A percentile compares a stretch with the other conserved stretches of the same genome.
Evolutionary conservation across 1,140 invertebrate species (phyloP).

Genomic region (Microplitis mediator): DNA sequence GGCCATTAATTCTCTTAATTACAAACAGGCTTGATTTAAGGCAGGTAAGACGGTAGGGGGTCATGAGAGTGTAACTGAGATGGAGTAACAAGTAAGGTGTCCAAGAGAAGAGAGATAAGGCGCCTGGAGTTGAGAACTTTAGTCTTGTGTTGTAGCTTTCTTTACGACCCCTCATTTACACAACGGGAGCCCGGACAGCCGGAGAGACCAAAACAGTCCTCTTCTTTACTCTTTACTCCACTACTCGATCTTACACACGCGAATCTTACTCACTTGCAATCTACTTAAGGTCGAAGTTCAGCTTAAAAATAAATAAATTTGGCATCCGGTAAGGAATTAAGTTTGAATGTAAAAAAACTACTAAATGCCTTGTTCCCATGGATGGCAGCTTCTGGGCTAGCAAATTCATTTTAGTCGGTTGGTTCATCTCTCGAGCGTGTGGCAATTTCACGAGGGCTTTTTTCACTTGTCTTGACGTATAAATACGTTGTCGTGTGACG

Average conservation of each 20-base stretch:
- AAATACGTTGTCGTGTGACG: conserved; percentile 5
- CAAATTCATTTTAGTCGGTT: background rate
- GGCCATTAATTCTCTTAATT: conserved; percentile 65
- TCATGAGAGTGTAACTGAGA: conserved; percentile 23
- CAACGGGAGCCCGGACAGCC: conserved; percentile 44
- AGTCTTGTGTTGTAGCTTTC: conserved; percentile 43
- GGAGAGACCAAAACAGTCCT: no score
- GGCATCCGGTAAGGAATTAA: no score
- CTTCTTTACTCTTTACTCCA: background rate
- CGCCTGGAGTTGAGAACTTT: background rate
- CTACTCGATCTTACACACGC: no score
- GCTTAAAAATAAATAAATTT: no score
- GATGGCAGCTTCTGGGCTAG: background rate
- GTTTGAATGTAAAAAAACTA: background rate
- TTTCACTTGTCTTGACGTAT: background rate
- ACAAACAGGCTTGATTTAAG: conserved; percentile 64
- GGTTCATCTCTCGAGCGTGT: conserved; percentile 15
- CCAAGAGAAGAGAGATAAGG: conserved; percentile 45
- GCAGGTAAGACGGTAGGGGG: conserved; percentile 53
- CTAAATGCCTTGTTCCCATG: background rate
- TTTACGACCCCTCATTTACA: conserved; percentile 60
- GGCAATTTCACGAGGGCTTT: background rate
- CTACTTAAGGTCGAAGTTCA: no score
- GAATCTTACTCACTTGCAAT: no score
- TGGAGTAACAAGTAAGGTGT: conserved; percentile 45